Base-by-base conservation (phyloP, 2,797 vertebrate genomes). In the Miichthys miiuy region DNA sequence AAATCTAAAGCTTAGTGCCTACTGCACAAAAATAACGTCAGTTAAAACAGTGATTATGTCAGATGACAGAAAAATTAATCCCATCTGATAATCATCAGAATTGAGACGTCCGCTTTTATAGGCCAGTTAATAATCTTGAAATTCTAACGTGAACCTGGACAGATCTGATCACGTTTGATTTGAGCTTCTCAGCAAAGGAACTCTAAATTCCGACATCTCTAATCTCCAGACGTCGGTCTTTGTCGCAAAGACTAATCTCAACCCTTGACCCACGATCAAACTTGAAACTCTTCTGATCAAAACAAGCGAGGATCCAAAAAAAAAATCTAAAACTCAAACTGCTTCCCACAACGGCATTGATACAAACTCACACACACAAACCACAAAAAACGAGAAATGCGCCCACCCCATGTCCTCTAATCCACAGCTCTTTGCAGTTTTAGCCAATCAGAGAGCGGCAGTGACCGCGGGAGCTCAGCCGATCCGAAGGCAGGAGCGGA, bases 371-470 rank as follows among this genome's bases (percentile, higher is more conserved):
- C 69, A 50, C 44, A 66, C 71, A 69, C 23, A 72, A 58, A 82
- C 50, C 54, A 52, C 20, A 61, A 70, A 72, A 82, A 85, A 79
- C 65, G 78, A 87, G 78, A 87, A 76, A 50, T 72, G 44, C 75
- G 83, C 79, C 88, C 80, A 79, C 72, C 61, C 34, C 34, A 8
- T 2, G 47, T 87, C 42, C 62, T 87, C 75, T 90, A 91, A 90
- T 91, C 88, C 68, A 68, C 68, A 34, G 17, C 73, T 70, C 67
- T 88, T 51, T 65, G 80, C 50, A 30, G 60, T 58, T 44, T 76
- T 5, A 60, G 60, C 91, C 91, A 90, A 90, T 92, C 89, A 41
- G 41, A 83, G 74, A 76, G 74, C 41, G 52, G 70, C 79, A 67
- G 73, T 66, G 76, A 71, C 90, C 0, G 60, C 77, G 38, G 90